A percentile compares a stretch with the other conserved stretches of the same genome.
Evolutionary conservation across 2,888 invertebrate genomes (phyloP).

Genomic region (Ochropleura leucogaster): DNA sequence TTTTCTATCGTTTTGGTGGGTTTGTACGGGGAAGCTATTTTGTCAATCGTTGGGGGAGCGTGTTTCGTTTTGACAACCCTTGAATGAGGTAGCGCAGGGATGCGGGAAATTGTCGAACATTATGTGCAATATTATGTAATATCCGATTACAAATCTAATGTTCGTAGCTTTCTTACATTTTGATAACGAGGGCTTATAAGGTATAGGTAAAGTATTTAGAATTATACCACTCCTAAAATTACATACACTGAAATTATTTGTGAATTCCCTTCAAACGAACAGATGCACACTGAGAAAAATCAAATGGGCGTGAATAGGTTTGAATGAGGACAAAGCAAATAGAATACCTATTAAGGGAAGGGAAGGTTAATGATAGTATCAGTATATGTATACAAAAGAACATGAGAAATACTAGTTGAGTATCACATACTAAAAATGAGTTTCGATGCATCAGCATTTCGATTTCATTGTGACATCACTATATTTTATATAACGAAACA

Average conservation of each 20-base stretch:
- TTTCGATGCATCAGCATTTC: conserved; percentile 2
- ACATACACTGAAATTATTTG: too few relatives aligned
- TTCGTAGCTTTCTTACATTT: neutral
- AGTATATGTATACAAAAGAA: neutral
- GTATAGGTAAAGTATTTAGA: conserved; percentile 5
- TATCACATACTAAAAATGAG: neutral
- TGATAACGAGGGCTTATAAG: neutral
- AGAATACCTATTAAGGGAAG: neutral
- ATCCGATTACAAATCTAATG: conserved; percentile 14
- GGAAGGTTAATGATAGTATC: too few relatives aligned
- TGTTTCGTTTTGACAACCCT: conserved; percentile 84
- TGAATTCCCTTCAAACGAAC: neutral
- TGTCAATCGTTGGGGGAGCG: conserved; percentile 86
- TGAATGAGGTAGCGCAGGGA: conserved; percentile 68
- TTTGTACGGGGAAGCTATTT: conserved; percentile 84
- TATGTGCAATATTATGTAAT: conserved; percentile 52
- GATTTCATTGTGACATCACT: conserved; percentile 1
- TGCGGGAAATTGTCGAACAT: conserved; percentile 75
- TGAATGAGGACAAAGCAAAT: neutral
- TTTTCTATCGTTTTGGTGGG: conserved; percentile 87
- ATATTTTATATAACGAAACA: conserved; percentile 12
- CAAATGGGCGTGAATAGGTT: neutral
- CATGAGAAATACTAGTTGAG: neutral
- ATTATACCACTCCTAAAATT: neutral
- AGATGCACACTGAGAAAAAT: neutral